Evolutionary conservation across 2,888 invertebrate species (phyloP).

Genomic region (Drosophila austrosaltans): DNA sequence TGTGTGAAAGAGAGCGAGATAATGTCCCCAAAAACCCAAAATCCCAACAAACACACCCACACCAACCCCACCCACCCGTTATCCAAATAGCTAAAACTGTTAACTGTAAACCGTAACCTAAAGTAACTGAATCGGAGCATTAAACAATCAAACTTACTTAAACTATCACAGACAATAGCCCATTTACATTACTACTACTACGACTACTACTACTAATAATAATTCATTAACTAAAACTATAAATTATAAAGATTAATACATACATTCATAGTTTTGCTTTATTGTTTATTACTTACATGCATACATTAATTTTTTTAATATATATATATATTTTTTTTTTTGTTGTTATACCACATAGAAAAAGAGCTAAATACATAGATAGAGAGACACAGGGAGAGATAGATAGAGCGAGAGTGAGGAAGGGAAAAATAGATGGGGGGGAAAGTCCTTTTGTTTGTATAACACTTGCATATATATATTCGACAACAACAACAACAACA

Average conservation of each 20-base stretch:
- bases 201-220: too few species aligned
- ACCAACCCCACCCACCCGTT: not conserved
- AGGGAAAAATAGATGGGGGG: not conserved
- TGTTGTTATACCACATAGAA: conserved; percentile 35
- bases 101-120: conserved; percentile 50
- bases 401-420: conserved; percentile 4
- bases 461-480: conserved; percentile 60
- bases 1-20: not conserved
- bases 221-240: conserved; percentile 33
- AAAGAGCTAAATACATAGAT: conserved; percentile 7
- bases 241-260: conserved; percentile 27
- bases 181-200: conserved; percentile 48
- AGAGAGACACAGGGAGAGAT: not conserved
- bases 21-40: not conserved
- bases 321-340: conserved; percentile 23
- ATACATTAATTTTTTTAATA: conserved; percentile 42
- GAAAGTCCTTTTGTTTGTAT: conserved; percentile 54
- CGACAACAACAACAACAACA: conserved; percentile 24
- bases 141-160: conserved; percentile 79
- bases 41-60: not conserved
- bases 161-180: conserved; percentile 76
- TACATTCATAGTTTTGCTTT: conserved; percentile 31
- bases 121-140: conserved; percentile 80
- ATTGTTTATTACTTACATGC: conserved; percentile 21
- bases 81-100: conserved; percentile 24